A percentile compares a stretch with the other conserved stretches of the same genome.
Conservation (phyloP, 53 echinoderm and acorn worm genomes). For the Stichopus horrens region DNA sequence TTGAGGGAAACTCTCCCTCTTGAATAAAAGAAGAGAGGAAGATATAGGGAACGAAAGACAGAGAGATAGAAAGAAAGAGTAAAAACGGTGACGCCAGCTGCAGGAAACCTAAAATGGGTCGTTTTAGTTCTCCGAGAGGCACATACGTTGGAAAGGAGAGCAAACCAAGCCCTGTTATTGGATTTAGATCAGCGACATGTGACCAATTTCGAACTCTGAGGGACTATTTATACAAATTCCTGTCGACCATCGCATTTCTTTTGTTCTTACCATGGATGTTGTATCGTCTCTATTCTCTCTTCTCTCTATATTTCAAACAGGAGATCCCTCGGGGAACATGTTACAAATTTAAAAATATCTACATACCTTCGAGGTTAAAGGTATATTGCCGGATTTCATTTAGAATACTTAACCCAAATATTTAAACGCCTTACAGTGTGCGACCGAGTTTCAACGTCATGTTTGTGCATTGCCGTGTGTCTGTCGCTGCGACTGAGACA, state of each 20-base stretch:
- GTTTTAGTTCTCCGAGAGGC: neutral
- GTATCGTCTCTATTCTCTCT: neutral
- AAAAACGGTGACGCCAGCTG: neutral
- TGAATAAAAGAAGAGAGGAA: neutral
- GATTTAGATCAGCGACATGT: slow-evolving; percentile 1
- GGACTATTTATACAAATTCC: neutral
- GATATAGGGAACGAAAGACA: too few species aligned
- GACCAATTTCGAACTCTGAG: neutral
- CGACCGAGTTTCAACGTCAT: slow-evolving; percentile 8
- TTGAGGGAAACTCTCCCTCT: neutral
- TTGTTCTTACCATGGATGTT: neutral
- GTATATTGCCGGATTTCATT: slow-evolving; percentile 5
- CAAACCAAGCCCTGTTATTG: neutral
- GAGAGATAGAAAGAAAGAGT: neutral
- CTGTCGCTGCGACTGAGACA: neutral
- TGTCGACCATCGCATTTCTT: slow-evolving; percentile 3
- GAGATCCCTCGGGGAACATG: slow-evolving; percentile 13
- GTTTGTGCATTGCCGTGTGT: neutral
- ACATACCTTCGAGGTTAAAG: neutral
- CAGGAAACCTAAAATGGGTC: neutral
- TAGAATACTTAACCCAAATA: slow-evolving; percentile 39
- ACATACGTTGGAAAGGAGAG: neutral
- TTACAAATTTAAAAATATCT: slow-evolving; percentile 3
- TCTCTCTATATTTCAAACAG: neutral
- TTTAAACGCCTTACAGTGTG: neutral